Conservation (phyloP, 2,797 vertebrate genomes). For the Coracias cyanogaster region DNA sequence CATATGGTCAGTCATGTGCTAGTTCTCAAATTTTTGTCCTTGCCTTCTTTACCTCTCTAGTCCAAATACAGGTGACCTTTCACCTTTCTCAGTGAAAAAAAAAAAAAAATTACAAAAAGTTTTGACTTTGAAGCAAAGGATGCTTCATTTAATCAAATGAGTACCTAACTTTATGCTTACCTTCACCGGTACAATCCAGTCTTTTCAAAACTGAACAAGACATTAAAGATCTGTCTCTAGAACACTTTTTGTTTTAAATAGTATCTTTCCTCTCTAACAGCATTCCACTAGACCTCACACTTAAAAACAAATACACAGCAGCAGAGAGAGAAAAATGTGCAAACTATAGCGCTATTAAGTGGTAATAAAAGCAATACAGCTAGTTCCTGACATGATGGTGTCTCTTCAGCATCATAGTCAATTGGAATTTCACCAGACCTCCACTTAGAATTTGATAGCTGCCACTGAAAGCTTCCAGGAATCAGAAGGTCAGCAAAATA, state of each 20-base stretch:
- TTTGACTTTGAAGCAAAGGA: neutral
- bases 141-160: neutral
- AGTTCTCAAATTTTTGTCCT: neutral
- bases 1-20: rapidly evolving
- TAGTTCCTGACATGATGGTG: neutral
- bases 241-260: neutral
- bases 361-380: neutral
- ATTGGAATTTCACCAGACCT: neutral
- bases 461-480: neutral
- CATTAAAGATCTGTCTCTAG: neutral
- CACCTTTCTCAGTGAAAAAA: neutral
- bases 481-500: neutral
- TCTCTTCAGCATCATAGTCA: neutral
- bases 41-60: neutral
- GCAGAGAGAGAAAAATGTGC: neutral
- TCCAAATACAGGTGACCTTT: neutral
- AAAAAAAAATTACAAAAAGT: neutral
- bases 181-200: neutral
- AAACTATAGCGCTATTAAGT: neutral
- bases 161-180: neutral
- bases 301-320: neutral
- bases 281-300: neutral
- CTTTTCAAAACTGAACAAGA: neutral
- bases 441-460: neutral
- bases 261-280: neutral